A percentile compares a stretch with the other conserved stretches of the same genome.
Evolutionary conservation across 2,113 vertebrate genomes (phyloP).

Genomic region (Passer montanus): DNA sequence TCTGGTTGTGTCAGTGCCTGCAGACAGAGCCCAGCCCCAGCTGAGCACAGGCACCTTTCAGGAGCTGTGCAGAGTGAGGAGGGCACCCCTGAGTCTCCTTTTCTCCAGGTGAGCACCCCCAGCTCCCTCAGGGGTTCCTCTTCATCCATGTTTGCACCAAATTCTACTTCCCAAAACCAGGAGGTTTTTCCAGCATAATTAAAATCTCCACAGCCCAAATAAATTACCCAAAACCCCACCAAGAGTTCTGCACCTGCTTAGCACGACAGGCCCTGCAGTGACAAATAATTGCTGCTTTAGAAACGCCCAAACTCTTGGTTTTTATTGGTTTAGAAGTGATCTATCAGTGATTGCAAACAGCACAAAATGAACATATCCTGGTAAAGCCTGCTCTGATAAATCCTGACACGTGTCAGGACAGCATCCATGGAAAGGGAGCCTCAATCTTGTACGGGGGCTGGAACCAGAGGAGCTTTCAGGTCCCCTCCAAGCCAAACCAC

Average conservation of each 20-base stretch:
- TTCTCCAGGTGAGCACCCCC: too few species aligned
- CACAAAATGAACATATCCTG: not conserved
- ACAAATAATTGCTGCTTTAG: not conserved
- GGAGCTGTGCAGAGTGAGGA: too few species aligned
- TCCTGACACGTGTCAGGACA: fast-evolving
- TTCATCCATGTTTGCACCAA: fast-evolving
- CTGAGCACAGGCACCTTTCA: too few species aligned
- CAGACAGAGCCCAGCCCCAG: not conserved
- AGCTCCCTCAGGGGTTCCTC: too few species aligned
- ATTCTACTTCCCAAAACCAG: fast-evolving
- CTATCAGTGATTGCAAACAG: not conserved
- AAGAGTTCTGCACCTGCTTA: not conserved
- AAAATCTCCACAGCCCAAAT: not conserved
- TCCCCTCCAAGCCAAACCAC: not conserved
- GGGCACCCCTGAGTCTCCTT: too few species aligned
- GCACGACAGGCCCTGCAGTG: not conserved
- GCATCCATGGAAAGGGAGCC: not conserved
- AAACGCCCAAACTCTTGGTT: not conserved
- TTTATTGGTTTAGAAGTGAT: not conserved
- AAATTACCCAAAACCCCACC: not conserved
- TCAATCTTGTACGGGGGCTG: not conserved
- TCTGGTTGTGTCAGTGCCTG: not conserved
- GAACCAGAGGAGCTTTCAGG: not conserved
- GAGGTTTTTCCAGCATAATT: not conserved
- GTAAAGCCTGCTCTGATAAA: not conserved